phyloP scores from a whole-genome alignment of 2,888 invertebrate species.

The Palloptera scutellata region DNA sequence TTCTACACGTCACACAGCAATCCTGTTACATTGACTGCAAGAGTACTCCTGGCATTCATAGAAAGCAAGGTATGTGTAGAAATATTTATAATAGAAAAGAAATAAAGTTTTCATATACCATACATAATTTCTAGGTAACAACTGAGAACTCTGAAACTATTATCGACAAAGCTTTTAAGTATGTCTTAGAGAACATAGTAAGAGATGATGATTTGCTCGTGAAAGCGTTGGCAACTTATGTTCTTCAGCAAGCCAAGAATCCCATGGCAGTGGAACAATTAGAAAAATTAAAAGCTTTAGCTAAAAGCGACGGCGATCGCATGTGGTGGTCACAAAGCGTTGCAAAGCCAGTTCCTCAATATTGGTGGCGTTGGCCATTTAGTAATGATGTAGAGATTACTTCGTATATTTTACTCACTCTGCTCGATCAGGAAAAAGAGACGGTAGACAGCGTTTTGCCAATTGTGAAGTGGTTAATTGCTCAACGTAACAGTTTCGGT shows the following conservation, averaged over 20 bases:
- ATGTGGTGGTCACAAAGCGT: slow-evolving; percentile 82
- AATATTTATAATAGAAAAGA: background rate
- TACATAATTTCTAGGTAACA: slow-evolving; percentile 55
- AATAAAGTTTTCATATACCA: slow-evolving; percentile 46
- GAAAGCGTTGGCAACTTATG: slow-evolving; percentile 79
- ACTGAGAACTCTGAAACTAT: slow-evolving; percentile 67
- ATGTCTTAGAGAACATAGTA: slow-evolving; percentile 73
- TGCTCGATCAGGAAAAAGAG: slow-evolving; percentile 45
- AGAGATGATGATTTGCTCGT: slow-evolving; percentile 75
- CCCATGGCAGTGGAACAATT: slow-evolving; percentile 68
- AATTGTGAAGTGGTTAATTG: slow-evolving; percentile 78
- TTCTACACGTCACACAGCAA: slow-evolving; percentile 73
- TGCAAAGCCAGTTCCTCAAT: slow-evolving; percentile 41
- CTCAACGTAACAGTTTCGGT: slow-evolving; percentile 73
- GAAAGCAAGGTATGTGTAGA: slow-evolving; percentile 68
- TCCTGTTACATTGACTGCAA: slow-evolving; percentile 79
- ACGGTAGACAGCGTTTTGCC: slow-evolving; percentile 58
- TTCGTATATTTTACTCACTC: slow-evolving; percentile 55
- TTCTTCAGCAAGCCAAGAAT: slow-evolving; percentile 78
- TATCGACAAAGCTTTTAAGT: slow-evolving; percentile 80
- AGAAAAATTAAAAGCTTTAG: slow-evolving; percentile 66
- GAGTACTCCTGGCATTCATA: slow-evolving; percentile 76
- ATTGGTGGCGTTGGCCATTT: slow-evolving; percentile 64
- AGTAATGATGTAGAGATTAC: slow-evolving; percentile 57
- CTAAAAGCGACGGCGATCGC: slow-evolving; percentile 68